These are phyloP conservation scores for Drosophila mimetica DNA, from an alignment of 2,888 invertebrate species.

Conservation along the genomic window DNA sequence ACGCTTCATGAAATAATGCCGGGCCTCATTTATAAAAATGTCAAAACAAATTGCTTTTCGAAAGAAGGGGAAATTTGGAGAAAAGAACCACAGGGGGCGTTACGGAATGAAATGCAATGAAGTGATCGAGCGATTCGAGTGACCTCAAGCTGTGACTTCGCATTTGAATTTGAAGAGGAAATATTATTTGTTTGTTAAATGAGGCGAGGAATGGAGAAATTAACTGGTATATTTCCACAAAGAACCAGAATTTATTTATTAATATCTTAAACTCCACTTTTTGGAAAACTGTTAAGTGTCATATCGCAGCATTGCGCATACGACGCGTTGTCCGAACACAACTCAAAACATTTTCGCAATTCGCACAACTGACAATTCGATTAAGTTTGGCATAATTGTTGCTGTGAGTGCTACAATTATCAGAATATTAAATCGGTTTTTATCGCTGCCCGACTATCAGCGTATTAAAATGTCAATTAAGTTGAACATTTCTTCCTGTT, in stretches of 20 bases:
- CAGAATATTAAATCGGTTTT: constrained; percentile 78
- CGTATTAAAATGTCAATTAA: constrained; percentile 80
- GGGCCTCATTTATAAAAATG: constrained; percentile 41
- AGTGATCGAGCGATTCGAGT: constrained; percentile 16
- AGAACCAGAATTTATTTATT: not conserved
- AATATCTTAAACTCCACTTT: not conserved
- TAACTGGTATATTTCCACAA: not conserved
- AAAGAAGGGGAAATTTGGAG: not conserved
- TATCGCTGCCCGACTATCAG: constrained; percentile 74
- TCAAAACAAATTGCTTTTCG: constrained; percentile 35
- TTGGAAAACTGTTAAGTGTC: constrained; percentile 23
- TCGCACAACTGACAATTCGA: constrained; percentile 70
- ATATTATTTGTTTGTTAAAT: constrained; percentile 24
- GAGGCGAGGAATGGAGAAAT: constrained; percentile 7
- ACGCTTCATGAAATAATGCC: constrained; percentile 24
- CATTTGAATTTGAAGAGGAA: not conserved
- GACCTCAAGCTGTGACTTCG: constrained; percentile 29
- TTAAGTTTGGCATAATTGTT: constrained; percentile 74
- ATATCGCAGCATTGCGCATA: constrained; percentile 47
- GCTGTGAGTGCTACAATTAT: constrained; percentile 66
- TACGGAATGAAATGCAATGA: constrained; percentile 16
- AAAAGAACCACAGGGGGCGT: constrained; percentile 11
- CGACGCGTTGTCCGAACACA: constrained; percentile 30
- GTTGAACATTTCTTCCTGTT: constrained; percentile 40
- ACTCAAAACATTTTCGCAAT: constrained; percentile 20